These are phyloP conservation scores for Apostichopus parvimensis DNA, from an alignment of 35 echinoderm and acorn worm genomes.

Conservation along the genomic window DNA sequence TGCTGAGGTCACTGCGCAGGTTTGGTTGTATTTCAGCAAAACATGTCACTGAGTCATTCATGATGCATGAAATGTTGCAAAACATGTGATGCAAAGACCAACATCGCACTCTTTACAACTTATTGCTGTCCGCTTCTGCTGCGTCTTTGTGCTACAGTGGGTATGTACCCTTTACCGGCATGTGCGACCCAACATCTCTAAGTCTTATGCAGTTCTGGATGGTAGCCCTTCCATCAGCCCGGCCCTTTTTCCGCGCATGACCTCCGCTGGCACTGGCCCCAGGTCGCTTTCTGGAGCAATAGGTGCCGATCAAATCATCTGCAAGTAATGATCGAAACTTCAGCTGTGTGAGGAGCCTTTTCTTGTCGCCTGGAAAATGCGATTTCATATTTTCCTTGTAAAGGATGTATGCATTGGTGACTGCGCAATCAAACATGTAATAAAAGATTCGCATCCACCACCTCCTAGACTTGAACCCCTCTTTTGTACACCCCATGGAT, in stretches of 20 bases:
- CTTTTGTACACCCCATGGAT: too few species aligned
- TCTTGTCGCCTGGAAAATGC: not conserved
- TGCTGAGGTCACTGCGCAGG: too few species aligned
- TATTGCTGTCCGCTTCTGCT: constrained; percentile 34
- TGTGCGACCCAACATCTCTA: constrained; percentile 7
- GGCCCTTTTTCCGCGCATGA: constrained; percentile 8
- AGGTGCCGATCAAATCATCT: not conserved
- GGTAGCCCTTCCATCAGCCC: constrained; percentile 20
- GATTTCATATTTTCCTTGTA: constrained; percentile 26
- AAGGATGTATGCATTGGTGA: not conserved
- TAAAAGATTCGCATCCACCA: too few species aligned
- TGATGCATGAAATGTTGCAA: constrained; percentile 3
- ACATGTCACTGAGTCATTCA: not conserved
- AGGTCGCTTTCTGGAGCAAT: not conserved
- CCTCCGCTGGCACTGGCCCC: not conserved
- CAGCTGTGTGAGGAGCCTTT: constrained; percentile 1
- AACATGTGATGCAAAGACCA: constrained; percentile 42
- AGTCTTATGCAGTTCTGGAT: not conserved
- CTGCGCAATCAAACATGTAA: too few species aligned
- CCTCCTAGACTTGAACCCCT: too few species aligned
- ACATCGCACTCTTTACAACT: constrained; percentile 19
- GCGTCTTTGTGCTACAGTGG: not conserved
- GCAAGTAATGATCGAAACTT: constrained; percentile 14
- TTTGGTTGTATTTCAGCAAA: too few species aligned
- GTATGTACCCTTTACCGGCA: constrained; percentile 14